Evolutionary conservation across 2,113 vertebrate genomes (phyloP).

Genomic region (Istiophorus platypterus): DNA sequence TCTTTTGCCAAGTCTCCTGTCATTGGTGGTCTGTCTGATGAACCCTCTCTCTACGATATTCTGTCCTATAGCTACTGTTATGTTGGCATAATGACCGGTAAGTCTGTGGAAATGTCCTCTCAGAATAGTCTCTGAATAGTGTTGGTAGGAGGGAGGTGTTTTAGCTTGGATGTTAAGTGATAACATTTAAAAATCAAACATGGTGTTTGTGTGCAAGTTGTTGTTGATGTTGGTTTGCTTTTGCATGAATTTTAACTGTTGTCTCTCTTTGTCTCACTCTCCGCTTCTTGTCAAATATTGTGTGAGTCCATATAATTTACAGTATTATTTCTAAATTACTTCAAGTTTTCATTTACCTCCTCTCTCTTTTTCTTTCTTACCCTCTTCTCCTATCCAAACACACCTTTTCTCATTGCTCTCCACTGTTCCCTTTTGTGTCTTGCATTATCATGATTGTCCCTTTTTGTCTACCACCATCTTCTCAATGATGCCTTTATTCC

Average conservation of each 20-base stretch:
- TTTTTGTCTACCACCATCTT: conserved; percentile 34
- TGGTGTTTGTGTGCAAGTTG: neutral
- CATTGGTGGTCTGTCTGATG: conserved; percentile 80
- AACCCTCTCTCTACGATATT: conserved; percentile 87
- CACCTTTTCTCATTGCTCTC: conserved; percentile 14
- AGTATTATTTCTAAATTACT: conserved; percentile 34
- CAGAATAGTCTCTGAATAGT: neutral
- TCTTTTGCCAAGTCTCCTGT: conserved; percentile 84
- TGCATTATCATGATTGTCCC: conserved; percentile 8
- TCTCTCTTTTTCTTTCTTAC: conserved; percentile 36
- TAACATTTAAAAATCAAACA: neutral
- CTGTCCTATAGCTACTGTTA: conserved; percentile 94
- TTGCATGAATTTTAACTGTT: conserved; percentile 81
- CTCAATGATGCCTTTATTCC: conserved; percentile 51
- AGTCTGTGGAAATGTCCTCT: conserved; percentile 30
- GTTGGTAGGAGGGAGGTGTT: neutral
- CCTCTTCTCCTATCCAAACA: conserved; percentile 21
- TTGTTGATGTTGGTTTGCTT: conserved; percentile 55
- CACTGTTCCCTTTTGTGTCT: conserved; percentile 22
- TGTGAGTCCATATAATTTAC: conserved; percentile 79
- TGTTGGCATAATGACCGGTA: conserved; percentile 92
- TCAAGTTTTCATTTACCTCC: conserved; percentile 16
- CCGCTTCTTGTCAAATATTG: conserved; percentile 77
- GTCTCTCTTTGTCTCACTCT: conserved; percentile 80
- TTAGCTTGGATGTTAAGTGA: neutral